Conservation (phyloP, 2,888 invertebrate species). For the Drosophila percnosoma region DNA sequence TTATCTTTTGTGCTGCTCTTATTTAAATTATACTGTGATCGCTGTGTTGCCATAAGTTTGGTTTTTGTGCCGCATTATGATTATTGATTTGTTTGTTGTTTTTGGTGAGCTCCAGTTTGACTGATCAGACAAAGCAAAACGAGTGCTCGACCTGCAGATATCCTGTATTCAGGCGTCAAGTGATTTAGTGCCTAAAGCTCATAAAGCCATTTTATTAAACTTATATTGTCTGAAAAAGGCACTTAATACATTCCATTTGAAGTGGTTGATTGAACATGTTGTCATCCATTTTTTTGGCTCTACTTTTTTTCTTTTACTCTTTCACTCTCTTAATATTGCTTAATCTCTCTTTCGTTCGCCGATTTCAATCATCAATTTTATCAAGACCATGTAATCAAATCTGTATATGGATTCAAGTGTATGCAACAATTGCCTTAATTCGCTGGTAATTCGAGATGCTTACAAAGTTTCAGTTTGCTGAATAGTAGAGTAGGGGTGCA, state of each 20-base stretch:
- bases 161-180: background rate
- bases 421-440: constrained; percentile 60
- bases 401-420: constrained; percentile 54
- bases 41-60: constrained; percentile 35
- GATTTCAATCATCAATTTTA: constrained; percentile 46
- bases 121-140: background rate
- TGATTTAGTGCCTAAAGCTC: background rate
- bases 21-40: constrained; percentile 47
- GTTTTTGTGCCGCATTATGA: constrained; percentile 28
- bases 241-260: background rate
- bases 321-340: background rate
- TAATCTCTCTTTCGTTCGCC: background rate
- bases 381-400: constrained; percentile 64
- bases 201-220: background rate
- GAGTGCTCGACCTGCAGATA: background rate
- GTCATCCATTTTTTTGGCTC: constrained; percentile 1
- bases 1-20: constrained; percentile 44
- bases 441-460: constrained; percentile 67
- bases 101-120: constrained; percentile 22
- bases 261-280: background rate
- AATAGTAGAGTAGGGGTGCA: background rate
- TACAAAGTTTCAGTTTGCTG: constrained; percentile 53
- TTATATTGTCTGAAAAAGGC: background rate
- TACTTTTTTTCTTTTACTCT: constrained; percentile 2
- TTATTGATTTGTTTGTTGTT: constrained; percentile 35